Evolutionary conservation across 2,113 vertebrate genomes (phyloP).

Genomic region (Nothocercus nigrocapillus): DNA sequence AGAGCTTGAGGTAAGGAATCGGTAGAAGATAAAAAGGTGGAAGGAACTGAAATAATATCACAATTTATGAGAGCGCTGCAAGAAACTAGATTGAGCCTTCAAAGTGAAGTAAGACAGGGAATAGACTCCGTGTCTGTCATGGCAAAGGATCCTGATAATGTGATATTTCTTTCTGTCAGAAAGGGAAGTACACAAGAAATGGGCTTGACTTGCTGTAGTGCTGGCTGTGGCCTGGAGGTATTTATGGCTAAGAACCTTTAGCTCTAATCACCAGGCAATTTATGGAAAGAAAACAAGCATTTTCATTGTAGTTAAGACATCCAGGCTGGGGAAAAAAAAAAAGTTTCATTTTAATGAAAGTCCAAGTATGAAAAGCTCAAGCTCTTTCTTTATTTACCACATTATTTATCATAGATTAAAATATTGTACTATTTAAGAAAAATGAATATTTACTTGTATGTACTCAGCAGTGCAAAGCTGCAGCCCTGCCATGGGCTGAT

Average conservation of each 20-base stretch:
- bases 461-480: not conserved
- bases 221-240: not conserved
- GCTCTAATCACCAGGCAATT: not conserved
- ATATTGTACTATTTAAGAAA: not conserved
- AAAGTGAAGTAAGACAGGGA: not conserved
- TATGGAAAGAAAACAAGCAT: not conserved
- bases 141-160: not conserved
- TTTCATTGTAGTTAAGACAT: not conserved
- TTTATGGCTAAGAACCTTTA: not conserved
- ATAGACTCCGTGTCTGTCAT: accelerated
- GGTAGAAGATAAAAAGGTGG: not conserved
- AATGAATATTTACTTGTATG: accelerated
- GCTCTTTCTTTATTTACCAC: not conserved
- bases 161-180: not conserved
- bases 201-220: not conserved
- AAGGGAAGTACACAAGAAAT: not conserved
- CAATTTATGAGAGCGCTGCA: not conserved
- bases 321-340: not conserved
- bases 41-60: not conserved
- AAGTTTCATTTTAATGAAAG: not conserved
- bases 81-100: not conserved
- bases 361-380: not conserved
- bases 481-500: accelerated
- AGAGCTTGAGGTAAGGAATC: not conserved
- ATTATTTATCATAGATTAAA: not conserved